Evolutionary conservation across 2,797 vertebrate species (phyloP).

Genomic region (Scarus forsteni): DNA sequence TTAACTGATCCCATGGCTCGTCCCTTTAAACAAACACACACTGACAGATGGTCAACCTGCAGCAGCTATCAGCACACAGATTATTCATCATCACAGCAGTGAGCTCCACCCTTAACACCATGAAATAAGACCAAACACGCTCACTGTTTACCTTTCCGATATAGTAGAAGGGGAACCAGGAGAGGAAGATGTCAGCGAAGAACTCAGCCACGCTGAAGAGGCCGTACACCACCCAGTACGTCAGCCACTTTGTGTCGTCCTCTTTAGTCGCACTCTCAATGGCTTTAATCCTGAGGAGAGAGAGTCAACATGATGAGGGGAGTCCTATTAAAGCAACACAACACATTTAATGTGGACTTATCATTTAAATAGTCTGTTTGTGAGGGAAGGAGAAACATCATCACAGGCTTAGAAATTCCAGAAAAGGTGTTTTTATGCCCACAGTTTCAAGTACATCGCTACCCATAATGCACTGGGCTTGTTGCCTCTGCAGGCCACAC

Average conservation of each 20-base stretch:
- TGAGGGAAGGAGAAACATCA: too few species aligned
- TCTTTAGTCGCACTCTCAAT: conserved; percentile 97
- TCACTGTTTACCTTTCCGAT: conserved; percentile 90
- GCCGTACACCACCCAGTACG: conserved; percentile 98
- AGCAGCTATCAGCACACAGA: not conserved
- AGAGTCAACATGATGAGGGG: not conserved
- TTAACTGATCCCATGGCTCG: not conserved
- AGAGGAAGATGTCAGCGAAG: conserved; percentile 97
- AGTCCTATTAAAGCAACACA: too few species aligned
- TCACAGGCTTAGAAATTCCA: too few species aligned
- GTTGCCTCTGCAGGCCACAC: too few species aligned
- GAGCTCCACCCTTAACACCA: conserved; percentile 12
- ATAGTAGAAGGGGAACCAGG: conserved; percentile 99
- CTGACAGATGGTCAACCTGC: not conserved
- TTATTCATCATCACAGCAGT: conserved; percentile 1
- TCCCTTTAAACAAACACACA: conserved; percentile 13
- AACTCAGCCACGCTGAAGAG: conserved; percentile 97
- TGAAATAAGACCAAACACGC: not conserved
- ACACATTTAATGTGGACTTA: too few species aligned
- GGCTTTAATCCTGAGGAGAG: conserved; percentile 92
- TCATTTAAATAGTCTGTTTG: too few species aligned
- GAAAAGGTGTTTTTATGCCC: too few species aligned
- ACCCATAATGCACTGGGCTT: too few species aligned
- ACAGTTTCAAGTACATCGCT: too few species aligned
- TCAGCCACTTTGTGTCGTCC: conserved; percentile 98